Base-by-base conservation (phyloP, 1,140 invertebrate species). In the Pissodes strobi region DNA sequence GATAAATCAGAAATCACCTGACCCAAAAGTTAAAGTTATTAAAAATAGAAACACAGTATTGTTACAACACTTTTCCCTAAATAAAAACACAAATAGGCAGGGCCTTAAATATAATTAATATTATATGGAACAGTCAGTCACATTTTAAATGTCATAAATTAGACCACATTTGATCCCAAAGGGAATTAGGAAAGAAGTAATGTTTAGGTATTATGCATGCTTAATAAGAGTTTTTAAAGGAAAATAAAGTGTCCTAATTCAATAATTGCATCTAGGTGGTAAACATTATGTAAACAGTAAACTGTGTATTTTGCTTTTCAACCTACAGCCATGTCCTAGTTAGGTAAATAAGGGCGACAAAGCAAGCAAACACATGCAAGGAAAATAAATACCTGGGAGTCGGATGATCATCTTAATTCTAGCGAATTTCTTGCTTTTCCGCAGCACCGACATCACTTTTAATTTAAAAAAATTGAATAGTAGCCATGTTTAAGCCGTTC, bases 401-500 rank as follows among this genome's bases (percentile, higher is more conserved):
- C 45, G 67, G 52, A 66, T 39, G 64, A 69, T 68, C 64, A 68
- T 73, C 43, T 46, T 72, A 63, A 60, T 69, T 67, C 64, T 34
- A 41, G 43, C 57, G 46, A 51, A 34, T 37, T 23, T 64, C 48
- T 52, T 43, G 38, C 52, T 49, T 27, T 63, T 57, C 41, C 48
- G 18, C 10, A 39, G 39, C 57, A 67, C 53, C 67, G 64, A 43
- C 70, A 68, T 70, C 59, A 67, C 69, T 61, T 59, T 46, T 53
- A 64, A 57, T 69, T 70, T 55, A 49, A 56, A 46, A 59, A 57
- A 66, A 59, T 61, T 64, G 39, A 65, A 37, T 68, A 74, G 73
- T 73, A 72, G 73, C 73, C 73, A 74, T 74, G 71, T 74, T 74
- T 73, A 74, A 68, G 63, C 68, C 52, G 61, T 72, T 66, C 58